Base-by-base conservation (phyloP, 2,113 vertebrate species). In the Ophthalmolycus amberensis region DNA sequence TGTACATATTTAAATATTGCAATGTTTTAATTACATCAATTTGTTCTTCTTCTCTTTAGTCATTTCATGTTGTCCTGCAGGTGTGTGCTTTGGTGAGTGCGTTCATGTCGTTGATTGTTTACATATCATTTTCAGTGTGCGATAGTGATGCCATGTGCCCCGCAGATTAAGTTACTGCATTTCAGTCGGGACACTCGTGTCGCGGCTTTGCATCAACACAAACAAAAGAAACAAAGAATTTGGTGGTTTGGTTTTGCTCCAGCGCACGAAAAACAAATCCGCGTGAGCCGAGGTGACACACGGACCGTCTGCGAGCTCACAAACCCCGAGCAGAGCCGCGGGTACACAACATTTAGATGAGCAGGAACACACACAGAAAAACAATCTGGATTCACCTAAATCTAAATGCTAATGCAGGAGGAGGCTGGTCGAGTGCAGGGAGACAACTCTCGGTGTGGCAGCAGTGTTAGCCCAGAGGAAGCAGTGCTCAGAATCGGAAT, bases 371-470 rank as follows among this genome's bases (percentile, higher is more conserved):
- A 42, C 56, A 58, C 5, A 52, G 69, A 46, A 58, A 82, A 73
- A 76, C 60, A 81, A 59, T 71, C 14, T 32, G 75, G 81, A 68
- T 75, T 81, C 70, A 72, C 73, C 52, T 75, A 62, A 73, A 91
- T 90, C 85, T 90, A 89, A 87, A 90, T 90, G 85, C 87, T 87
- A 87, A 90, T 84, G 72, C 78, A 16, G 60, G 34, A 50, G 32
- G 60, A 46, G 38, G 42, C 54, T 38, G 69, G 48, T 29, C 65
- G 65, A 59, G 63, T 27, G 40, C 34, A 71, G 60, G 60, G 29
- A 63, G 71, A 69, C 58, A 38, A 58, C 46, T 62, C 29, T 52
- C 12, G 16, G 32, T 46, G 52, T 32, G 46, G 29, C 34, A 6
- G 37, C 10, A 16, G 34, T 27, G 22, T 77, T 40, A 29, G 38